Conservation (phyloP, 35 echinoderm and acorn worm species). For the Ptychodera flava region DNA sequence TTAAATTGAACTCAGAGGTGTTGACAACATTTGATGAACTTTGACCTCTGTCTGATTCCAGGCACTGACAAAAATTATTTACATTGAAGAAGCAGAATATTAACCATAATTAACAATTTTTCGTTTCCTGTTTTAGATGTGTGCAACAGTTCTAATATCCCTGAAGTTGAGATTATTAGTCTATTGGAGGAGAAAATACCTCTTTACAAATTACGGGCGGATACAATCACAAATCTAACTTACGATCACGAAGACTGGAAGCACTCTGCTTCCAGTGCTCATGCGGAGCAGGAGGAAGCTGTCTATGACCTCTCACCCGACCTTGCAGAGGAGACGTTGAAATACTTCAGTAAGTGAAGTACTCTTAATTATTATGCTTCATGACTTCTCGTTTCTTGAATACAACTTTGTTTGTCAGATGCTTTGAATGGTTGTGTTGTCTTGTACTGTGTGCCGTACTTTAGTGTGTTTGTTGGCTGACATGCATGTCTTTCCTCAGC, state of each 20-base stretch:
- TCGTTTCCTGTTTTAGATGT: conserved; percentile 47
- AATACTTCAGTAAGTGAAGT: conserved; percentile 94
- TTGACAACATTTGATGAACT: too few relatives aligned
- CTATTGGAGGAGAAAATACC: conserved; percentile 91
- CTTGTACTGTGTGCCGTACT: too few relatives aligned
- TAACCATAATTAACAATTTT: too few relatives aligned
- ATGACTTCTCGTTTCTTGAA: conserved; percentile 31
- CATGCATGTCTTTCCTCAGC: too few relatives aligned
- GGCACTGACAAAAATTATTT: too few relatives aligned
- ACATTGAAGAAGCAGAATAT: too few relatives aligned
- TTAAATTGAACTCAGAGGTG: too few relatives aligned
- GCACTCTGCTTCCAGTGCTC: conserved; percentile 23
- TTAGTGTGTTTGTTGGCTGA: too few relatives aligned
- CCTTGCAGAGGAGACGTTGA: conserved; percentile 78
- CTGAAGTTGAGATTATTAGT: conserved; percentile 95
- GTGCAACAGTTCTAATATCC: conserved; percentile 88
- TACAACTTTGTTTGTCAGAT: too few relatives aligned
- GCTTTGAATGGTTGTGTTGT: too few relatives aligned
- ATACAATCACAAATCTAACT: conserved; percentile 76
- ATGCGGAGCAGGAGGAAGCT: conserved; percentile 22
- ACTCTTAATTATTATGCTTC: conserved; percentile 4
- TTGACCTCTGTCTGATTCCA: too few relatives aligned
- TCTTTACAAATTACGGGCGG: conserved; percentile 79
- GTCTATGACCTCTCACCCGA: conserved; percentile 63
- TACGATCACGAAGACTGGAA: conserved; percentile 81